Conservation (phyloP, 53 echinoderm and acorn worm species). For the Temnopleurus reevesii region DNA sequence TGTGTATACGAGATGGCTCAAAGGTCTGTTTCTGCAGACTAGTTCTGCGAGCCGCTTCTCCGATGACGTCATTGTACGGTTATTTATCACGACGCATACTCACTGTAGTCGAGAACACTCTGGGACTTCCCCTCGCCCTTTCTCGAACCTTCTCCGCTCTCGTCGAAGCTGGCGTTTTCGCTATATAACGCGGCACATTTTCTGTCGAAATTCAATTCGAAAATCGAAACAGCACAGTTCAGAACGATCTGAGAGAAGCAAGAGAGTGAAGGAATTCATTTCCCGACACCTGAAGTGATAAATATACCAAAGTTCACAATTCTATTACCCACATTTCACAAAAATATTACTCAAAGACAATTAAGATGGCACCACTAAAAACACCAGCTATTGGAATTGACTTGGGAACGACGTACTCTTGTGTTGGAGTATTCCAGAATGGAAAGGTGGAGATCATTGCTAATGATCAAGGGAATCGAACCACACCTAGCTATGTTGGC, state of each 20-base stretch:
- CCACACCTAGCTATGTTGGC: constrained; percentile 24
- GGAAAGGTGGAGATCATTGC: constrained; percentile 40
- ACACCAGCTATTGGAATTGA: constrained; percentile 33
- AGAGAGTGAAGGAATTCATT: too few species aligned
- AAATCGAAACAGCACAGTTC: neutral
- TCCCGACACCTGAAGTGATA: neutral
- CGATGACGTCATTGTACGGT: neutral
- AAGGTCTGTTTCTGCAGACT: too few species aligned
- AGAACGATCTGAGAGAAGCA: too few species aligned
- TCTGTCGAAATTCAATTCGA: neutral
- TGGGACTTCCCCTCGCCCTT: neutral
- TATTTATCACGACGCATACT: too few species aligned
- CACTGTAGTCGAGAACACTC: neutral
- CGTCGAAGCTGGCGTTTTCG: neutral
- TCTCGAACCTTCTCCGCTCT: neutral
- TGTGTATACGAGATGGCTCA: too few species aligned
- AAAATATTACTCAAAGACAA: neutral
- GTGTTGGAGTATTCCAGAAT: constrained; percentile 23
- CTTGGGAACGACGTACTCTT: constrained; percentile 17
- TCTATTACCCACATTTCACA: neutral
- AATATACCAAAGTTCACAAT: neutral
- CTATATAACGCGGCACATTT: neutral
- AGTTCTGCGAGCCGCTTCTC: too few species aligned
- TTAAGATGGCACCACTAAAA: constrained; percentile 3
- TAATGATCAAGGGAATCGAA: constrained; percentile 8